These are phyloP conservation scores for Xerus rutilus DNA, from an alignment of 2,797 vertebrate species.

Conservation along the genomic window DNA sequence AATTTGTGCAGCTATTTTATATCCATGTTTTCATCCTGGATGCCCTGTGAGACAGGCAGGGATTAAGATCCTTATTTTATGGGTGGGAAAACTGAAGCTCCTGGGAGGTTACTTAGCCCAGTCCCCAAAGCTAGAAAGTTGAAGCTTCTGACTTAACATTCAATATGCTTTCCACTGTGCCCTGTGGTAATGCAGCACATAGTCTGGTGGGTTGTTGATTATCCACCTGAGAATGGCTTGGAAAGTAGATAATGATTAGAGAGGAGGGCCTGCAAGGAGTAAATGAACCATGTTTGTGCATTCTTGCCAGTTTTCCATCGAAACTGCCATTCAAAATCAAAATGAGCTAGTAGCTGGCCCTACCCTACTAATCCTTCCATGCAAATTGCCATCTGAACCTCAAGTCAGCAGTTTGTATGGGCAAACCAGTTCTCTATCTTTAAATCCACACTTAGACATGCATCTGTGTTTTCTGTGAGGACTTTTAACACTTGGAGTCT, in stretches of 20 bases:
- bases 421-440: not conserved
- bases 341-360: conserved; percentile 19
- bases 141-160: not conserved
- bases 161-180: not conserved
- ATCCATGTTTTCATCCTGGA: not conserved
- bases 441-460: not conserved
- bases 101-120: not conserved
- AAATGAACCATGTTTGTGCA: not conserved
- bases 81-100: not conserved
- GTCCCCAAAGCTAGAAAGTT: not conserved
- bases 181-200: not conserved
- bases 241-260: not conserved
- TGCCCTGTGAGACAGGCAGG: not conserved
- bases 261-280: not conserved
- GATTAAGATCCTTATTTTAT: conserved; percentile 18
- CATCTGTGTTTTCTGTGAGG: not conserved
- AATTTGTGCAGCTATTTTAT: not conserved
- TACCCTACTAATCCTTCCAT: not conserved
- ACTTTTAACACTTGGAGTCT: not conserved
- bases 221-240: conserved; percentile 3
- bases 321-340: conserved; percentile 40
- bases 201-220: not conserved
- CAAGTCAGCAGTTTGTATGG: not conserved
- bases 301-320: conserved; percentile 1
- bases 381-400: conserved; percentile 16